Conservation (phyloP, 2,888 invertebrate species). For the Clusia tigrina region DNA sequence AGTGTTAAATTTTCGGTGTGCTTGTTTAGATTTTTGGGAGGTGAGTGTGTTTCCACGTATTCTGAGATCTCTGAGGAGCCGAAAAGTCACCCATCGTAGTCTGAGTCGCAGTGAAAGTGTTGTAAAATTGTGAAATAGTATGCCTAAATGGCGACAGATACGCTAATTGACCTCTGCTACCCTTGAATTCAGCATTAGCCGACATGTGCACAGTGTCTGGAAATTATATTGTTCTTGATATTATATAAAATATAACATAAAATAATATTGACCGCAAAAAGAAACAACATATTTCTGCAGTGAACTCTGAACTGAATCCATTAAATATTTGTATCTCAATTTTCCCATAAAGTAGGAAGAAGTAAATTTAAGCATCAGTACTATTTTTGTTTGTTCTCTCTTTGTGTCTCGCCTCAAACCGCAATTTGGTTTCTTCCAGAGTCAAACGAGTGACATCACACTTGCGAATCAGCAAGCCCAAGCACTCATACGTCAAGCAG, state of each 20-base stretch:
- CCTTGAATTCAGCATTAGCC: not conserved
- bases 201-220: not conserved
- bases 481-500: conserved; percentile 70
- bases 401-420: too few species aligned
- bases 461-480: conserved; percentile 82
- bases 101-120: not conserved
- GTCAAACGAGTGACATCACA: conserved; percentile 83
- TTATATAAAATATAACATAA: too few species aligned
- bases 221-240: too few species aligned
- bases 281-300: not conserved
- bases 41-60: conserved; percentile 20
- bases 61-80: not conserved
- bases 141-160: not conserved
- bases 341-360: too few species aligned
- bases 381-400: too few species aligned
- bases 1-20: not conserved
- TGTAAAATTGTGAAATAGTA: too few species aligned
- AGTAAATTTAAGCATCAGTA: too few species aligned
- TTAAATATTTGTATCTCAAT: too few species aligned
- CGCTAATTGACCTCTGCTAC: conserved; percentile 3
- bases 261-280: not conserved
- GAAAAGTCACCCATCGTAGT: too few species aligned
- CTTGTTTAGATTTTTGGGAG: conserved; percentile 28
- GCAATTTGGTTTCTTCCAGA: conserved; percentile 66
- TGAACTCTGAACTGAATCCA: too few species aligned